Conservation (phyloP, 2,113 vertebrate genomes). For the Natator depressus region DNA sequence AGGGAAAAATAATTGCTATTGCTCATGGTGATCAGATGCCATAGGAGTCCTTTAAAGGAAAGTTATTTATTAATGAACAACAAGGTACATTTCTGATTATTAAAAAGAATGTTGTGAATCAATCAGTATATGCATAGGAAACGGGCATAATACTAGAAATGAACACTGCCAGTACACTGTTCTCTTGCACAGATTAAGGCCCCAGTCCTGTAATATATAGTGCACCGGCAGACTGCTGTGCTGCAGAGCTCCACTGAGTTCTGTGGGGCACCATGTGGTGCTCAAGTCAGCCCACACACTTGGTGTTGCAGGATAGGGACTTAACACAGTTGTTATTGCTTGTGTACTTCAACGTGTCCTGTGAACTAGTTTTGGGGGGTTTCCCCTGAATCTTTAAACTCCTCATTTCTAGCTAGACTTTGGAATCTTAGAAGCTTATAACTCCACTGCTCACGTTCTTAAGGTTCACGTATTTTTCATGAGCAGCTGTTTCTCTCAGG, state of each 20-base stretch:
- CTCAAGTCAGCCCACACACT: background rate
- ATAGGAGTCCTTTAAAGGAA: background rate
- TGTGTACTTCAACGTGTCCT: background rate
- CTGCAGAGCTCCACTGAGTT: background rate
- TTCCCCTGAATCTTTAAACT: background rate
- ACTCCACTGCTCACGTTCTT: background rate
- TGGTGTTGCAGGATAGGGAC: background rate
- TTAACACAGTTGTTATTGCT: background rate
- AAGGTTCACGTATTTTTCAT: background rate
- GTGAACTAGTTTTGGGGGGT: background rate
- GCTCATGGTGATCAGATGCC: background rate
- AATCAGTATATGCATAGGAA: background rate
- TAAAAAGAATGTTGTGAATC: background rate
- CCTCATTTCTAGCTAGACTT: background rate
- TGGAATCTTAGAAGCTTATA: background rate
- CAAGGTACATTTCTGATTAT: background rate
- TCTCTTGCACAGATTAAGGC: background rate
- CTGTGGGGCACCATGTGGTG: background rate
- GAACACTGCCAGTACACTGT: background rate
- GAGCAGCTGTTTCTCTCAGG: background rate
- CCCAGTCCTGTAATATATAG: background rate
- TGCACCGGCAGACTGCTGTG: background rate
- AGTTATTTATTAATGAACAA: background rate
- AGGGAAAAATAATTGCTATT: background rate
- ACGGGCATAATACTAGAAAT: background rate